Evolutionary conservation across 2,888 invertebrate genomes (phyloP).

Genomic region (Gnatocerus cornutus): DNA sequence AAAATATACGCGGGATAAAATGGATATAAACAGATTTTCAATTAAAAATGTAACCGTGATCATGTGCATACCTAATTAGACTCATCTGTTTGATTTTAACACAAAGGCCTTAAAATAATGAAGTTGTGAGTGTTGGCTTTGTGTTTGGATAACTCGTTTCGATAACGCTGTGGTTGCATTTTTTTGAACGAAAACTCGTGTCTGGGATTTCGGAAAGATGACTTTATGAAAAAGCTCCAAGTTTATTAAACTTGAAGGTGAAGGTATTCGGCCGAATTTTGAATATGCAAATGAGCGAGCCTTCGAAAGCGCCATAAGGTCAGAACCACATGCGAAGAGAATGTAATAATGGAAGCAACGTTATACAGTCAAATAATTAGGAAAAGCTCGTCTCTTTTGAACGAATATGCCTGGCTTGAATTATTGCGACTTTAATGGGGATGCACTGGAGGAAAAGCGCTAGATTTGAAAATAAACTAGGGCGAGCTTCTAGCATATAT

Average conservation of each 20-base stretch:
- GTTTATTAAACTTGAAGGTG: slow-evolving; percentile 34
- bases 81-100: slow-evolving; percentile 37
- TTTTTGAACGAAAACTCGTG: neutral
- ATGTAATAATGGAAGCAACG: slow-evolving; percentile 21
- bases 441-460: slow-evolving; percentile 3
- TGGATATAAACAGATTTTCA: slow-evolving; percentile 44
- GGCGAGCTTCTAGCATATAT: slow-evolving; percentile 23
- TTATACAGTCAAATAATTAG: slow-evolving; percentile 10
- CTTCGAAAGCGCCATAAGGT: slow-evolving; percentile 22
- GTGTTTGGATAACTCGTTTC: slow-evolving; percentile 12
- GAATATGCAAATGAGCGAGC: slow-evolving; percentile 42
- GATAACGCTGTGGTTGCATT: neutral
- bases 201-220: neutral
- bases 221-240: slow-evolving; percentile 6
- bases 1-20: slow-evolving; percentile 40
- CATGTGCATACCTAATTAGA: slow-evolving; percentile 38
- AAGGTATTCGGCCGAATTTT: slow-evolving; percentile 18
- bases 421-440: slow-evolving; percentile 19
- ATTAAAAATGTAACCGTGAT: slow-evolving; percentile 40
- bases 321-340: slow-evolving; percentile 19
- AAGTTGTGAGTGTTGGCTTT: slow-evolving; percentile 22
- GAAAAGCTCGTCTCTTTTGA: neutral
- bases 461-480: slow-evolving; percentile 2
- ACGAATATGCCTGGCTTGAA: neutral
- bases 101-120: slow-evolving; percentile 33